Percentiles rank a stretch among this genome's conserved stretches.
Conservation (phyloP, 2,113 vertebrate species). For the Thalassarche chlororhynchos region DNA sequence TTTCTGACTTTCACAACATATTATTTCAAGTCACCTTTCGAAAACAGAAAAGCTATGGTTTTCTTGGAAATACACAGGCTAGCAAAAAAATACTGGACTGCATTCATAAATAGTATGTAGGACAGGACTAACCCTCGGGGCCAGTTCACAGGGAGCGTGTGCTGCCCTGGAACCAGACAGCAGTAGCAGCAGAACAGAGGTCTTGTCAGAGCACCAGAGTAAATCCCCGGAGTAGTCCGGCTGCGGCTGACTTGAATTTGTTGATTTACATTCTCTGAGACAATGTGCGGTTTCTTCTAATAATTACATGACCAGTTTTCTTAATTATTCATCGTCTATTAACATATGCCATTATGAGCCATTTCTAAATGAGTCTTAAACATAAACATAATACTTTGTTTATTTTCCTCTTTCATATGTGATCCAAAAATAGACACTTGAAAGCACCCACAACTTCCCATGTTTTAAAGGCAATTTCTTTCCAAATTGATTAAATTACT, state of each 20-base stretch:
- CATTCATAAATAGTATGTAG: slow-evolving; percentile 57
- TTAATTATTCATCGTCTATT: slow-evolving; percentile 55
- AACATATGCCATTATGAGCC: neutral
- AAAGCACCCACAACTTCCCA: neutral
- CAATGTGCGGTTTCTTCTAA: slow-evolving; percentile 44
- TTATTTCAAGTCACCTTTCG: slow-evolving; percentile 19
- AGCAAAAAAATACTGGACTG: slow-evolving; percentile 28
- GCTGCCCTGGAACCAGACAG: slow-evolving; percentile 48
- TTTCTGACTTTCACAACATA: neutral
- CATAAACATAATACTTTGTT: neutral
- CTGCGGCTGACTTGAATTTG: slow-evolving; percentile 25
- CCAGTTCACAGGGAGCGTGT: neutral
- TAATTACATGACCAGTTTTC: slow-evolving; percentile 44
- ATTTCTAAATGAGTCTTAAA: neutral
- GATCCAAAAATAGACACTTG: slow-evolving; percentile 20
- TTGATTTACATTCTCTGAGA: slow-evolving; percentile 54
- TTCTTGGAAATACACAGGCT: slow-evolving; percentile 26
- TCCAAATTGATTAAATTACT: slow-evolving; percentile 17
- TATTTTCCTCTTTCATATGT: slow-evolving; percentile 18
- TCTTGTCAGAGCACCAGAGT: slow-evolving; percentile 42
- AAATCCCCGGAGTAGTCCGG: neutral
- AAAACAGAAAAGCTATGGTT: neutral
- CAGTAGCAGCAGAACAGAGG: slow-evolving; percentile 7
- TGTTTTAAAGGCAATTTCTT: slow-evolving; percentile 20
- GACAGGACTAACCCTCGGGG: slow-evolving; percentile 53